Evolutionary conservation across 2,113 vertebrate species (phyloP), one percentile per base, ranked within the genome.

Genomic region (Peromyscus maniculatus): DNA sequence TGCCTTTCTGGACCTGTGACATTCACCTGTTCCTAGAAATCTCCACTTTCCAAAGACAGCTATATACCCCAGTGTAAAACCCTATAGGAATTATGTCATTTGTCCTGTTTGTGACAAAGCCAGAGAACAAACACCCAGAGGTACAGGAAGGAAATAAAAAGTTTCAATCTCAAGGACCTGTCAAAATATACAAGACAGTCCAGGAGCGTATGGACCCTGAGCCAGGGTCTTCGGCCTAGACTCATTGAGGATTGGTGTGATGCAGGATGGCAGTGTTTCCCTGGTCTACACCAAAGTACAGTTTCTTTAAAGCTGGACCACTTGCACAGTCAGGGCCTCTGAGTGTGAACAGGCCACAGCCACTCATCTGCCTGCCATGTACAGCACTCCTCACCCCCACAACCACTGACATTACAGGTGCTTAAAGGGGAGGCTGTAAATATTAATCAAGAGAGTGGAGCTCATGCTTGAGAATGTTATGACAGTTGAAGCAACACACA

Each of bases 361-460:
- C 49, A 1, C 84, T 52, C 33, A 92, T 84, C 80, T 6, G 22
- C 39, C 67, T 87, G 77, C 75, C 11, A 22, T 8, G 59, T 62
- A 11, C 71, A 62, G 11, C 74, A 64, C 67, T 79, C 82, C 78
- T 39, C 66, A 89, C 91, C 72, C 83, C 77, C 52, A 66, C n/a
- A 75, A 46, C 7, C 86, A 57, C 67, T 92, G 95, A 80, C 87
- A 72, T 91, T 90, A 66, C 93, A 94, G 91, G 78, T 94, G 10
- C 95, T 86, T 90, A 88, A 94, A 89, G 83, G 94, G 92, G 52
- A 95, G 83, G 26, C 78, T 96, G 94, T 93, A 95, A 96, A 97
- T 97, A 97, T 96, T 96, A 93, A 97, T 97, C 94, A 74, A 97
- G 89, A 83, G 75, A 96, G 79, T 52, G 66, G 94, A 94, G 96